Percentiles rank a stretch among this genome's conserved stretches.
phyloP scores from a whole-genome alignment of 1,140 invertebrate genomes.

The Pseudomyrmex flavicornis region DNA sequence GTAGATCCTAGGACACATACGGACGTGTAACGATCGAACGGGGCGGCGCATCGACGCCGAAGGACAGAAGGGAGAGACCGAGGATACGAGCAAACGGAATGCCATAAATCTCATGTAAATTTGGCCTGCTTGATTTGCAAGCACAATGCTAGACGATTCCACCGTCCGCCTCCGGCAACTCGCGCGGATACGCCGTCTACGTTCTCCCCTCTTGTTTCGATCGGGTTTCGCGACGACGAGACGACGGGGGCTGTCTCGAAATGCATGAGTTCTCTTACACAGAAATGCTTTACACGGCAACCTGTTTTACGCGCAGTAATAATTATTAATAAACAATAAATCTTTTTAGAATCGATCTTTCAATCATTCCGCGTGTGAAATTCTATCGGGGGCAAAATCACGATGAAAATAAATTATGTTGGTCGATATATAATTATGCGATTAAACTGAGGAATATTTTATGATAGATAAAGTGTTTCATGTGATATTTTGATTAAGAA shows the following conservation, averaged over 20 bases:
- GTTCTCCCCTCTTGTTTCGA: constrained; percentile 55
- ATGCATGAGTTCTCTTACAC: neutral
- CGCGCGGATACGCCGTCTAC: constrained; percentile 71
- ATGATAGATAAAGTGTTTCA: too few relatives aligned
- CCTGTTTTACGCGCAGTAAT: too few relatives aligned
- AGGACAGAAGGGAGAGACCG: neutral
- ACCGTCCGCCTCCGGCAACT: constrained; percentile 74
- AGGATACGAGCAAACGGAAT: constrained; percentile 79
- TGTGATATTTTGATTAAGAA: too few relatives aligned
- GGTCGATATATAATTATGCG: too few relatives aligned
- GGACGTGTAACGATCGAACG: constrained; percentile 42
- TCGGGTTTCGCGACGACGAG: constrained; percentile 47
- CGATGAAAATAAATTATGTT: too few relatives aligned
- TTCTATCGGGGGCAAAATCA: too few relatives aligned
- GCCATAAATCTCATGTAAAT: constrained; percentile 85
- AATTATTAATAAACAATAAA: neutral
- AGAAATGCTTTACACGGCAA: too few relatives aligned
- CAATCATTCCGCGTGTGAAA: too few relatives aligned
- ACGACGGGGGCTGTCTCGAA: constrained; percentile 10
- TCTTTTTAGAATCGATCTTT: neutral
- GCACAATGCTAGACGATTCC: constrained; percentile 83
- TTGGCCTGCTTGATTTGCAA: constrained; percentile 83
- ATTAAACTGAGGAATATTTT: too few relatives aligned
- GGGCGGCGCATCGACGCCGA: constrained; percentile 2
- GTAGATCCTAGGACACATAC: constrained; percentile 16